Evolutionary conservation across 1,140 invertebrate genomes (phyloP).

Genomic region (Drosophila burlai): DNA sequence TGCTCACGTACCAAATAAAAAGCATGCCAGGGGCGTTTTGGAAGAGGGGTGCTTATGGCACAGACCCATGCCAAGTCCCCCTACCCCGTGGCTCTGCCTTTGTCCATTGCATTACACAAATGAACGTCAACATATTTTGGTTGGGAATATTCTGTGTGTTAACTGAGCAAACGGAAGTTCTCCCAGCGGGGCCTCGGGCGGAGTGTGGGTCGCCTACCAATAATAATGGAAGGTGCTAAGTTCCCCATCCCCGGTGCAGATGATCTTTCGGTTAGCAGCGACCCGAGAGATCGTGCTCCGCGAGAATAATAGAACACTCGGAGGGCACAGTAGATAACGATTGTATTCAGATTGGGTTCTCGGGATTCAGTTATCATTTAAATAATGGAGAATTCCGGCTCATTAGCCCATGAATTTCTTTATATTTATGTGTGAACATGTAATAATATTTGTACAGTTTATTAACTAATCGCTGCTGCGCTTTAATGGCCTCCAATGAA

Average conservation of each 20-base stretch:
- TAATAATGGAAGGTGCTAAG: constrained; percentile 59
- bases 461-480: constrained; percentile 11
- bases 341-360: constrained; percentile 17
- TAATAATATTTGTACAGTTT: constrained; percentile 12
- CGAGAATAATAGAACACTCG: constrained; percentile 37
- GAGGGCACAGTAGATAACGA: constrained; percentile 11
- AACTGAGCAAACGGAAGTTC: constrained; percentile 60
- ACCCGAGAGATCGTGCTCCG: constrained; percentile 51
- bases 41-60: not conserved
- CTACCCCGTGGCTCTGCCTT: not conserved
- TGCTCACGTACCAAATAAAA: constrained; percentile 71
- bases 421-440: constrained; percentile 37
- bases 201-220: constrained; percentile 8
- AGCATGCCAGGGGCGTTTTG: constrained; percentile 41
- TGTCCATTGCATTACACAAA: constrained; percentile 36
- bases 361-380: constrained; percentile 20
- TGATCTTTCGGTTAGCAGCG: constrained; percentile 66
- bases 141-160: constrained; percentile 47
- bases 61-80: constrained; percentile 64
- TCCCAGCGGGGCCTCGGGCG: constrained; percentile 45
- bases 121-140: constrained; percentile 52
- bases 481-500: constrained; percentile 15
- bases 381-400: constrained; percentile 10
- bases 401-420: not conserved
- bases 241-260: constrained; percentile 25